Evolutionary conservation across 2,888 invertebrate genomes (phyloP).

Genomic region (Cepaea hortensis): DNA sequence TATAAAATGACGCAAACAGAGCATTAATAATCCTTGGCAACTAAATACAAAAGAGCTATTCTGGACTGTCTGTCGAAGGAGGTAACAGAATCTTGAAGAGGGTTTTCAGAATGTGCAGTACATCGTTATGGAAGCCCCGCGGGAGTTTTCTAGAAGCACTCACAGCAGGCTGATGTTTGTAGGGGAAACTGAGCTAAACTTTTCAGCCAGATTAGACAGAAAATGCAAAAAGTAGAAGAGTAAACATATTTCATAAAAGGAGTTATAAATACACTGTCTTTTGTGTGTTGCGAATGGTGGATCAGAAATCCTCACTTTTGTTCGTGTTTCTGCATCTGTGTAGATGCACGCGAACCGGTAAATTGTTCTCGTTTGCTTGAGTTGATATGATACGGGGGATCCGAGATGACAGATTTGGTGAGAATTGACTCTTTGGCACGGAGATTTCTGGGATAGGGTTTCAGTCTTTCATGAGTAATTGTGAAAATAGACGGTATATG

Average conservation of each 20-base stretch:
- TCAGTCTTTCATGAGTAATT: too few species aligned
- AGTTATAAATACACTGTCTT: neutral
- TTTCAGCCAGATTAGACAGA: neutral
- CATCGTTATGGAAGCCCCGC: neutral
- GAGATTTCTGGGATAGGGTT: too few species aligned
- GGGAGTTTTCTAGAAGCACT: neutral
- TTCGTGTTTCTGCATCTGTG: neutral
- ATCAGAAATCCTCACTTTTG: neutral
- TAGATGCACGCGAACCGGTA: neutral
- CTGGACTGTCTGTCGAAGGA: neutral
- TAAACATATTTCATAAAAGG: neutral
- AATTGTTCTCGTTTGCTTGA: neutral
- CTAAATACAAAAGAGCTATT: neutral
- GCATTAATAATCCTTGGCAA: neutral
- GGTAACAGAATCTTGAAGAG: neutral
- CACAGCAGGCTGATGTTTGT: neutral
- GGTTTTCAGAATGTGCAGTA: neutral
- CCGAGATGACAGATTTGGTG: too few species aligned
- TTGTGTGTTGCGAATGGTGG: neutral
- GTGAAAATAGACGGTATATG: too few species aligned
- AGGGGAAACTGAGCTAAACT: neutral
- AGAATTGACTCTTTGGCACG: too few species aligned
- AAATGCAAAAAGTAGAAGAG: neutral
- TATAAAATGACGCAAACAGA: constrained; percentile 16
- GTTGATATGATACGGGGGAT: neutral